Conservation (phyloP, 2,888 invertebrate genomes). For the Nesidiocoris tenuis region DNA sequence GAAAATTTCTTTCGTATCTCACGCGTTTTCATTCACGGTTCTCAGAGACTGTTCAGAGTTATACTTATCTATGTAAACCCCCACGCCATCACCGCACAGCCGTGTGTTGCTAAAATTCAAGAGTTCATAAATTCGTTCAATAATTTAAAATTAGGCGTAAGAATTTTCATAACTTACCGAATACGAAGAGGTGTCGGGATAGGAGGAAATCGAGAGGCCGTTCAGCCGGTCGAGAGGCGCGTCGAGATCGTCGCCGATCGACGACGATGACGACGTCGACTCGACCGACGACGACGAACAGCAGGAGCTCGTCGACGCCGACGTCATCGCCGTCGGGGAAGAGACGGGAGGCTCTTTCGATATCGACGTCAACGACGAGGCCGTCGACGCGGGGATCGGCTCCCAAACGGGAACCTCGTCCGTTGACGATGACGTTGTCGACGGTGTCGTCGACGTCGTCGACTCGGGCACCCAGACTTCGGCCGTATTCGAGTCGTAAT, state of each 20-base stretch:
- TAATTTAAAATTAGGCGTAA: too few relatives aligned
- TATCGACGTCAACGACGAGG: conserved; percentile 23
- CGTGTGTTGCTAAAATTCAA: too few relatives aligned
- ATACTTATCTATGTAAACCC: too few relatives aligned
- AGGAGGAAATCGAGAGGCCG: conserved; percentile 12
- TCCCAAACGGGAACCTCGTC: conserved; percentile 36
- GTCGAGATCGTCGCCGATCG: conserved; percentile 5
- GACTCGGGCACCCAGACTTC: conserved; percentile 62
- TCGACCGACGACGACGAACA: conserved; percentile 4
- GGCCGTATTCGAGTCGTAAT: conserved; percentile 66
- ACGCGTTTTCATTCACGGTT: too few relatives aligned
- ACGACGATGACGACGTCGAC: not conserved
- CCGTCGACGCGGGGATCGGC: conserved; percentile 1
- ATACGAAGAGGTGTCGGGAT: not conserved
- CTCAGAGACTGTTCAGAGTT: too few relatives aligned
- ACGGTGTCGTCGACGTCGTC: not conserved
- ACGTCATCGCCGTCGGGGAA: not conserved
- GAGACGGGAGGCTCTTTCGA: conserved; percentile 9
- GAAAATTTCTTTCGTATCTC: too few relatives aligned
- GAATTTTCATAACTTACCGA: too few relatives aligned
- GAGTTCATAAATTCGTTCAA: too few relatives aligned
- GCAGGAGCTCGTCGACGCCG: conserved; percentile 8
- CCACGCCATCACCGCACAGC: too few relatives aligned
- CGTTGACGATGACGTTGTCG: conserved; percentile 37
- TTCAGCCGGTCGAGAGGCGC: conserved; percentile 8